Conservation (phyloP, 1,140 invertebrate genomes). For the Matsumurasca onukii region DNA sequence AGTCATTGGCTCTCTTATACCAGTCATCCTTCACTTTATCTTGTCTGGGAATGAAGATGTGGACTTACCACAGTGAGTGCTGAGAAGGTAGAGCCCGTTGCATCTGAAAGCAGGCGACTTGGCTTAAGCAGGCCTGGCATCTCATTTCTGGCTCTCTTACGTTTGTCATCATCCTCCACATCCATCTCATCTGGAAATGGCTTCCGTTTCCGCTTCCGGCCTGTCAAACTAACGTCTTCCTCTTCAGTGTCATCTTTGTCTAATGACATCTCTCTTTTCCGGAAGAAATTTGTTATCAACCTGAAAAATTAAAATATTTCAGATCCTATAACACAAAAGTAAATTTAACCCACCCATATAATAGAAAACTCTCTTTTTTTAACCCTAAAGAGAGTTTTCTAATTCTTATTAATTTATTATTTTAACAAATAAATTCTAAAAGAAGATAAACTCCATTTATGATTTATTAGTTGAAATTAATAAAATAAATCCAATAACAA, state of each 20-base stretch:
- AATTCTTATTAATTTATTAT: too few relatives aligned
- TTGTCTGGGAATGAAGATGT: too few relatives aligned
- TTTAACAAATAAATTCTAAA: too few relatives aligned
- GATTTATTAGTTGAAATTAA: too few relatives aligned
- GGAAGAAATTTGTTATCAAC: conserved; percentile 13
- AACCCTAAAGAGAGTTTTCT: too few relatives aligned
- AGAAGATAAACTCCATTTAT: too few relatives aligned
- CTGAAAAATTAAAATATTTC: neutral
- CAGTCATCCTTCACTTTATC: too few relatives aligned
- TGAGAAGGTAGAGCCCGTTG: neutral
- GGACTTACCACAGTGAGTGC: neutral
- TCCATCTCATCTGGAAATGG: neutral
- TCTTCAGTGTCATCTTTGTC: conserved; percentile 36
- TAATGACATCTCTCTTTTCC: conserved; percentile 23
- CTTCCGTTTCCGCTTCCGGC: conserved; percentile 11
- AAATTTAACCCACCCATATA: too few relatives aligned
- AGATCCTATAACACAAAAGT: too few relatives aligned
- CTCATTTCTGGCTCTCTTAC: neutral
- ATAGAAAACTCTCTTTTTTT: too few relatives aligned
- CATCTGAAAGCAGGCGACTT: neutral
- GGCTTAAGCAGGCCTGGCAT: neutral
- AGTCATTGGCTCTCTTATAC: too few relatives aligned
- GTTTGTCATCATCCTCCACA: neutral
- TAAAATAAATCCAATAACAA: too few relatives aligned
- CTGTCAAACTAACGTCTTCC: conserved; percentile 19